These are phyloP conservation scores for Brachionichthys hirsutus DNA, from an alignment of 2,113 vertebrate species.

Conservation along the genomic window DNA sequence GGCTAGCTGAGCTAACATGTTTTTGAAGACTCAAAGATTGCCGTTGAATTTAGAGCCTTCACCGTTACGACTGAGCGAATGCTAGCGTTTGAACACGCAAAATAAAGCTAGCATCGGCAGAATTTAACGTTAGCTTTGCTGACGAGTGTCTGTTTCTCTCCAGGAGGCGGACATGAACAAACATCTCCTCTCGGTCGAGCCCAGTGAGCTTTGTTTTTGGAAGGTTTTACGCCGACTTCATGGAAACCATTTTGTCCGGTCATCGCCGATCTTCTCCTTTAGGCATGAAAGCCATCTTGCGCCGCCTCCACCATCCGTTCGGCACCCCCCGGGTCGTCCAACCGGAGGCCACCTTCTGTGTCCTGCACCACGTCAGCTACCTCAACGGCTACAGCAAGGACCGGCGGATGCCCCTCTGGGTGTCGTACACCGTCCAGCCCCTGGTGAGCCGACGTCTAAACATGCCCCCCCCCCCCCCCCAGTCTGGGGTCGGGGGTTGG, in stretches of 20 bases:
- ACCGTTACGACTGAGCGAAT: too few species aligned
- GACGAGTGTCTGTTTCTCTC: slow-evolving; percentile 21
- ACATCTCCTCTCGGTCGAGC: slow-evolving; percentile 25
- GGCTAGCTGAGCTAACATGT: not conserved
- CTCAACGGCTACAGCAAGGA: slow-evolving; percentile 76
- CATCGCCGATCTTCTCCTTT: not conserved
- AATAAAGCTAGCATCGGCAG: too few species aligned
- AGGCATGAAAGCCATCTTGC: slow-evolving; percentile 30
- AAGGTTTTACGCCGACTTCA: not conserved
- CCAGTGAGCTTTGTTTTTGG: slow-evolving; percentile 54
- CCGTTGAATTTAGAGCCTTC: too few species aligned
- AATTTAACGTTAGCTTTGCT: not conserved
- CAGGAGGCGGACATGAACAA: slow-evolving; percentile 61
- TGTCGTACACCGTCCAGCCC: slow-evolving; percentile 70
- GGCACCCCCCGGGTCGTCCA: slow-evolving; percentile 72
- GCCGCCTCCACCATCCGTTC: slow-evolving; percentile 71
- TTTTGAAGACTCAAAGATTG: too few species aligned
- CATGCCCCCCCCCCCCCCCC: too few species aligned
- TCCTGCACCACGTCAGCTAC: slow-evolving; percentile 70
- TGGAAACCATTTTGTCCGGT: too few species aligned
- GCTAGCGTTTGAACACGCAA: too few species aligned
- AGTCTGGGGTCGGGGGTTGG: slow-evolving; percentile 40
- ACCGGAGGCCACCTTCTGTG: slow-evolving; percentile 59
- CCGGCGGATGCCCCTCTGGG: slow-evolving; percentile 78
- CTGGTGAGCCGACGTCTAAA: slow-evolving; percentile 74